phyloP scores from a whole-genome alignment of 2,113 vertebrate genomes.

The Charina bottae region DNA sequence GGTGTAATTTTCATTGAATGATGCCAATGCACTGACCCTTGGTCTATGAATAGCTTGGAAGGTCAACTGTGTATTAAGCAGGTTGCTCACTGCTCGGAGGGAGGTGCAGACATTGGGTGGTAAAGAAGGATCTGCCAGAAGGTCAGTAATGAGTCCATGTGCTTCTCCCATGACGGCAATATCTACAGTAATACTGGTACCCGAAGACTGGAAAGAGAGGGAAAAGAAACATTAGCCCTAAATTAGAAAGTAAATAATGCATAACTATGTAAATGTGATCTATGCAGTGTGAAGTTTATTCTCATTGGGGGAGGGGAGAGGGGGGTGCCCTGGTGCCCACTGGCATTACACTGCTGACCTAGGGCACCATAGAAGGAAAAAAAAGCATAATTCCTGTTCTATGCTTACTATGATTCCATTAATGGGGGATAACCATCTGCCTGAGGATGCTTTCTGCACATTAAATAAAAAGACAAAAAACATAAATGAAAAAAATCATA shows the following conservation, averaged over 20 bases:
- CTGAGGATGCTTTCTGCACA: background rate
- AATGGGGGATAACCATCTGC: background rate
- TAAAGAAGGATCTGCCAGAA: constrained; percentile 91
- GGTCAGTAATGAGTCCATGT: constrained; percentile 94
- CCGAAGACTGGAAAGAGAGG: constrained; percentile 81
- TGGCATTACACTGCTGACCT: background rate
- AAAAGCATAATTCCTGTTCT: background rate
- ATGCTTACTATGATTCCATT: background rate
- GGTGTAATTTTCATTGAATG: constrained; percentile 85
- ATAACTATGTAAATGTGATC: background rate
- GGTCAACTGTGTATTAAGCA: constrained; percentile 93
- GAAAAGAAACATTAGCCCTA: constrained; percentile 13
- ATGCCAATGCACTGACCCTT: constrained; percentile 79
- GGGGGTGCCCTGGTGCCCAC: background rate
- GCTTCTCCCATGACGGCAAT: constrained; percentile 98
- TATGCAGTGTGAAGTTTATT: background rate
- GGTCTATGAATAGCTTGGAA: constrained; percentile 92
- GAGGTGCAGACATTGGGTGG: constrained; percentile 93
- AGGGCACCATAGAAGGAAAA: background rate
- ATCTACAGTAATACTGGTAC: constrained; percentile 94
- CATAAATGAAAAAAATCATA: background rate
- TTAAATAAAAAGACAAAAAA: background rate
- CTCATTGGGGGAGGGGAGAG: background rate
- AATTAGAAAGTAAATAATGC: background rate
- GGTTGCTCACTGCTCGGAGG: constrained; percentile 91